Percentiles rank a stretch among this genome's conserved stretches.
These are phyloP conservation scores for Atta colombica DNA, from an alignment of 1,140 invertebrate genomes.

Conservation along the genomic window DNA sequence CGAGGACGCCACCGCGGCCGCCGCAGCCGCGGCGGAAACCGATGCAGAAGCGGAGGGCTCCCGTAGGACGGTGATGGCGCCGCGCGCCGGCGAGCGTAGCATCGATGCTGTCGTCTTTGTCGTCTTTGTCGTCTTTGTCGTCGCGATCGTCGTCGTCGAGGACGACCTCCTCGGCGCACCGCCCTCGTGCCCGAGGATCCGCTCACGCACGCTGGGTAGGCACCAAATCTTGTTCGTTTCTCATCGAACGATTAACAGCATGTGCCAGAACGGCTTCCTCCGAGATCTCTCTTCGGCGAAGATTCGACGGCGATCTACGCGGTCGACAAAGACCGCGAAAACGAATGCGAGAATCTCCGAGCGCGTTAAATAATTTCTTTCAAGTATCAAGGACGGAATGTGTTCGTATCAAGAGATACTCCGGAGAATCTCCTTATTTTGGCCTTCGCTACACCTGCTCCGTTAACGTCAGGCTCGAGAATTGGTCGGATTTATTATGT, in stretches of 20 bases:
- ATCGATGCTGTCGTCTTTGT: slow-evolving; percentile 73
- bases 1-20: too few species aligned
- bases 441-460: background rate
- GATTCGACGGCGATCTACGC: background rate
- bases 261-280: slow-evolving; percentile 12
- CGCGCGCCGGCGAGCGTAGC: slow-evolving; percentile 83
- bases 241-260: slow-evolving; percentile 71
- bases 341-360: background rate
- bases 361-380: background rate
- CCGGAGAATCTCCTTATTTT: background rate
- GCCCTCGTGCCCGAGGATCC: slow-evolving; percentile 74
- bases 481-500: background rate
- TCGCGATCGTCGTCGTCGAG: slow-evolving; percentile 68
- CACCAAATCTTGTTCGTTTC: slow-evolving; percentile 79
- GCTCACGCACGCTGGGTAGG: slow-evolving; percentile 78
- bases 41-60: slow-evolving; percentile 77
- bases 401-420: background rate
- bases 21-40: slow-evolving; percentile 43
- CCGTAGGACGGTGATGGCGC: slow-evolving; percentile 74
- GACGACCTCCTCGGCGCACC: slow-evolving; percentile 74
- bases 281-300: background rate
- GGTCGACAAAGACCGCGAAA: background rate
- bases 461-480: background rate
- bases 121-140: slow-evolving; percentile 32
- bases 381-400: slow-evolving; percentile 20